These are phyloP conservation scores for Drosophila leontia DNA, from an alignment of 1,140 invertebrate genomes.

Conservation along the genomic window DNA sequence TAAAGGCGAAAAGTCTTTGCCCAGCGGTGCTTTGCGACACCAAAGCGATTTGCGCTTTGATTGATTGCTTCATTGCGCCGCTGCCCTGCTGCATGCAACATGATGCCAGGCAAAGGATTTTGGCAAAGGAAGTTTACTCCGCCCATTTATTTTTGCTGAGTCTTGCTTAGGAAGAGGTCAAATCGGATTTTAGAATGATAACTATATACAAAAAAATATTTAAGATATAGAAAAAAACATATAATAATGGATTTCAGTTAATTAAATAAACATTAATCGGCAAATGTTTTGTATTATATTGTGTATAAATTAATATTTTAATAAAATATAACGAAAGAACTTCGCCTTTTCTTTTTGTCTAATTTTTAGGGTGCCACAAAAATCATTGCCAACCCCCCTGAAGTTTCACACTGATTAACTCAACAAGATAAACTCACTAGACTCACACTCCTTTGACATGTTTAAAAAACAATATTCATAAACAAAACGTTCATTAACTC, in stretches of 20 bases:
- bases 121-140: slow-evolving; percentile 39
- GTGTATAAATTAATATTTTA: not conserved
- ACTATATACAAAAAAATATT: not conserved
- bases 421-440: not conserved
- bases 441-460: slow-evolving; percentile 25
- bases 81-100: slow-evolving; percentile 50
- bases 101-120: slow-evolving; percentile 66
- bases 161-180: slow-evolving; percentile 11
- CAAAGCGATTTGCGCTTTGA: slow-evolving; percentile 78
- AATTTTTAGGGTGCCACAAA: not conserved
- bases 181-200: not conserved
- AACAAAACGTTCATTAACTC: slow-evolving; percentile 69
- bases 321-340: too few relatives aligned
- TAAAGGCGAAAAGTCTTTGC: slow-evolving; percentile 82
- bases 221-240: not conserved
- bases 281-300: too few relatives aligned
- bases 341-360: too few relatives aligned
- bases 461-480: slow-evolving; percentile 74
- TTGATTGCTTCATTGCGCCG: slow-evolving; percentile 75
- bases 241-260: not conserved
- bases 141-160: slow-evolving; percentile 13
- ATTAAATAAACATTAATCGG: not conserved
- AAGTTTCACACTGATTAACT: not conserved
- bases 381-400: not conserved
- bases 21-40: slow-evolving; percentile 81